Evolutionary conservation across 2,797 vertebrate species (phyloP).

Genomic region (Bryconaethiops microstoma): DNA sequence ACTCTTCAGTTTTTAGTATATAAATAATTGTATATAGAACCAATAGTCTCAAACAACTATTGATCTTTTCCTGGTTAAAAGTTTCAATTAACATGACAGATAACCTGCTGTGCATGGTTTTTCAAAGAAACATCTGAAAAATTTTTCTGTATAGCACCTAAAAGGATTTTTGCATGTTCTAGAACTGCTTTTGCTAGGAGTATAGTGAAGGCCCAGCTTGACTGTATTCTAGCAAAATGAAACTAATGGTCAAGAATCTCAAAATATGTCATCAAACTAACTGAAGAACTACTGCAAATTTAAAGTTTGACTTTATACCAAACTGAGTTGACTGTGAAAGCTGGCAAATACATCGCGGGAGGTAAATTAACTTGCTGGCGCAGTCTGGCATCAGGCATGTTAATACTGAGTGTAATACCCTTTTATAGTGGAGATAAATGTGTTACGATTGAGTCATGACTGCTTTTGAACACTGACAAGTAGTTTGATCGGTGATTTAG

Average conservation of each 20-base stretch:
- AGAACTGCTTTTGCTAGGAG: too few species aligned
- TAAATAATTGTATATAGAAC: too few species aligned
- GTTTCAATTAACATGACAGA: too few species aligned
- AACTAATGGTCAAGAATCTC: not conserved
- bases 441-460: not conserved
- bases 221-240: not conserved
- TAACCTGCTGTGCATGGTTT: too few species aligned
- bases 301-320: not conserved
- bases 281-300: not conserved
- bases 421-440: not conserved
- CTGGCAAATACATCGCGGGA: not conserved
- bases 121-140: too few species aligned
- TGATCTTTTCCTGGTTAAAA: too few species aligned
- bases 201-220: not conserved
- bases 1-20: too few species aligned
- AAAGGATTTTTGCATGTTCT: too few species aligned
- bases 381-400: not conserved
- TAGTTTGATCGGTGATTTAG: not conserved
- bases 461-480: not conserved
- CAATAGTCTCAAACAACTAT: too few species aligned
- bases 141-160: too few species aligned
- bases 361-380: not conserved
- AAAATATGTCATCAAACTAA: not conserved
- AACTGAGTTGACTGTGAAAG: not conserved
- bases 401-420: not conserved